phyloP scores from a whole-genome alignment of 2,888 invertebrate species.

The Agonopterix alstromeriana region DNA sequence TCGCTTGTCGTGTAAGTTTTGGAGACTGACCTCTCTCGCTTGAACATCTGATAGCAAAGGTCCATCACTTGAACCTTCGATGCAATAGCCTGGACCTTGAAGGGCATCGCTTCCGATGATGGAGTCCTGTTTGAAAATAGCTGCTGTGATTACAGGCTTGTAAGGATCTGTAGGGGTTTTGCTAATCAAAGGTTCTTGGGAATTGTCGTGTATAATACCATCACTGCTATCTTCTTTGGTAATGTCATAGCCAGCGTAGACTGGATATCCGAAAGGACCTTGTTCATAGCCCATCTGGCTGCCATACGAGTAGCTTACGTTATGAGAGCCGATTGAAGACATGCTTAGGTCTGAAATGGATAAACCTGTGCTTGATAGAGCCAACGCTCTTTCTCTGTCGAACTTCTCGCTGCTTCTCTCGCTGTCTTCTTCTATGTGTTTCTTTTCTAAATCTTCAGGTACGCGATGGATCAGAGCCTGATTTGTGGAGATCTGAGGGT shows the following conservation, averaged over 20 bases:
- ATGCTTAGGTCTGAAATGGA: slow-evolving; percentile 89
- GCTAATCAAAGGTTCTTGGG: slow-evolving; percentile 66
- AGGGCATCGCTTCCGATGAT: slow-evolving; percentile 63
- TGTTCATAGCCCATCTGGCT: slow-evolving; percentile 87
- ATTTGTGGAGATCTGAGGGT: slow-evolving; percentile 67
- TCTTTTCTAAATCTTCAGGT: slow-evolving; percentile 56
- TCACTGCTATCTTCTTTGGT: slow-evolving; percentile 48
- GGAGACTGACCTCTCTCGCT: slow-evolving; percentile 62
- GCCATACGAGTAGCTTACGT: slow-evolving; percentile 86
- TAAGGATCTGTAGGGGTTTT: slow-evolving; percentile 70
- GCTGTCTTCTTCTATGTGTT: slow-evolving; percentile 46
- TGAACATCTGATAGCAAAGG: slow-evolving; percentile 69
- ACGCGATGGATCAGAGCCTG: slow-evolving; percentile 64
- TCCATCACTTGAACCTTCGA: slow-evolving; percentile 71
- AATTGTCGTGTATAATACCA: slow-evolving; percentile 55
- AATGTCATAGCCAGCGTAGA: slow-evolving; percentile 77
- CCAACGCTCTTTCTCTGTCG: slow-evolving; percentile 61
- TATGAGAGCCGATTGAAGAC: slow-evolving; percentile 82
- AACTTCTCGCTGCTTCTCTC: slow-evolving; percentile 44
- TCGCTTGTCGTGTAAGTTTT: slow-evolving; percentile 56
- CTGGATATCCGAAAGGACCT: slow-evolving; percentile 82
- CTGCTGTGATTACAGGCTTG: slow-evolving; percentile 83
- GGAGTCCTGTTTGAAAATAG: slow-evolving; percentile 80
- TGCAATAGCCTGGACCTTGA: slow-evolving; percentile 63
- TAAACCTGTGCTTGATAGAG: slow-evolving; percentile 83